A percentile compares a stretch with the other conserved stretches of the same genome.
Evolutionary conservation across 2,888 invertebrate genomes (phyloP).

Genomic region (Aporophyla nigra): DNA sequence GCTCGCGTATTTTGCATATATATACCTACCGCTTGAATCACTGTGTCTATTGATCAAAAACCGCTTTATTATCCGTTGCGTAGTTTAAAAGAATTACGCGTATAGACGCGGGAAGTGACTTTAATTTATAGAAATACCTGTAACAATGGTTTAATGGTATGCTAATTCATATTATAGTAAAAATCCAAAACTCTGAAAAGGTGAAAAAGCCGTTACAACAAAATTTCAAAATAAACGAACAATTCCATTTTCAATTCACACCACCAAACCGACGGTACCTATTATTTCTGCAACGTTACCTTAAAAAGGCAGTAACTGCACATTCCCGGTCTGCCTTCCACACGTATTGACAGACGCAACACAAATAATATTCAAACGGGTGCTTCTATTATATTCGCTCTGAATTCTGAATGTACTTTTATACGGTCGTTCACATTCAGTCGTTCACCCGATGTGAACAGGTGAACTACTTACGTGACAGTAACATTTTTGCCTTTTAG

Average conservation of each 20-base stretch:
- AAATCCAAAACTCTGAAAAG: neutral
- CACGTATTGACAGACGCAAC: conserved; percentile 56
- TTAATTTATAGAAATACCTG: neutral
- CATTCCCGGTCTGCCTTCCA: conserved; percentile 28
- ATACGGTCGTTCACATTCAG: conserved; percentile 36
- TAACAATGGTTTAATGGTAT: neutral
- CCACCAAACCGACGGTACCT: neutral
- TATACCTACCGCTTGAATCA: too few species aligned
- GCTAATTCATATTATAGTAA: neutral
- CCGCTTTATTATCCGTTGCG: too few species aligned
- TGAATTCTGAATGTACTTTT: conserved; percentile 35
- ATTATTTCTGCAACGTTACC: conserved; percentile 28
- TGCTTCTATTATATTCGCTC: conserved; percentile 55
- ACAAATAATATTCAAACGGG: conserved; percentile 59
- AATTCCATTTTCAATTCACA: conserved; percentile 26
- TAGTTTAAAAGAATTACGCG: too few species aligned
- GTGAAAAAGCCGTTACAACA: neutral
- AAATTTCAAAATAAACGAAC: neutral
- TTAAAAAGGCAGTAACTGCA: conserved; percentile 19
- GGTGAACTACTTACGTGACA: conserved; percentile 32
- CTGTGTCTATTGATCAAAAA: too few species aligned
- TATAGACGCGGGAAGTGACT: too few species aligned
- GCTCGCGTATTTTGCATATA: too few species aligned
- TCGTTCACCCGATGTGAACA: conserved; percentile 28
- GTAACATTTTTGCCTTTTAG: conserved; percentile 28